Percentiles rank a stretch among this genome's conserved stretches.
These are phyloP conservation scores for Takifugu rubripes DNA, from an alignment of 2,797 vertebrate species.

Conservation along the genomic window DNA sequence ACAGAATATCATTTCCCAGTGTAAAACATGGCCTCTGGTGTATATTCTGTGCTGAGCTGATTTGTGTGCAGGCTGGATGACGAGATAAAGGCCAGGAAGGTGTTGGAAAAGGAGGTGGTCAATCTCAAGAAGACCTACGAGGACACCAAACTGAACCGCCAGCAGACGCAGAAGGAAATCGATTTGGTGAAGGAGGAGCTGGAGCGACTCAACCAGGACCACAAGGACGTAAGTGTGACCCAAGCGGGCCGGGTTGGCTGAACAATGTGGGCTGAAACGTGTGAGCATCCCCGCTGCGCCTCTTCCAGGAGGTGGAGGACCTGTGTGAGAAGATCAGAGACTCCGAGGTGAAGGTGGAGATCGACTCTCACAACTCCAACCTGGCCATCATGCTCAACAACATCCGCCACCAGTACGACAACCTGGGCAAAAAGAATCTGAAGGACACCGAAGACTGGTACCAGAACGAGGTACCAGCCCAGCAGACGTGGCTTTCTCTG, in stretches of 20 bases:
- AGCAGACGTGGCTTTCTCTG: neutral
- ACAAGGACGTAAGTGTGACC: slow-evolving; percentile 75
- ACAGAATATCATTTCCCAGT: neutral
- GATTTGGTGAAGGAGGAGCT: slow-evolving; percentile 82
- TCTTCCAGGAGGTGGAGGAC: slow-evolving; percentile 64
- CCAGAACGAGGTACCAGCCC: slow-evolving; percentile 65
- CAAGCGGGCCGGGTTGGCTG: neutral
- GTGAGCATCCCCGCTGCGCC: neutral
- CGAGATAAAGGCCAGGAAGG: slow-evolving; percentile 72
- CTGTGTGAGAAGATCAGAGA: slow-evolving; percentile 68
- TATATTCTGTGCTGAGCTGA: neutral
- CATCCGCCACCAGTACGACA: slow-evolving; percentile 74
- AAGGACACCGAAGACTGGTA: slow-evolving; percentile 77
- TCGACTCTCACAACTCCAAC: slow-evolving; percentile 67
- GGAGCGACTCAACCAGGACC: slow-evolving; percentile 75
- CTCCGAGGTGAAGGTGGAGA: slow-evolving; percentile 71
- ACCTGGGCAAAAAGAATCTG: slow-evolving; percentile 65
- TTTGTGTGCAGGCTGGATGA: slow-evolving; percentile 73
- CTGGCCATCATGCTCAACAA: slow-evolving; percentile 63
- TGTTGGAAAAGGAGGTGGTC: slow-evolving; percentile 80
- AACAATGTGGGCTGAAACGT: fast-evolving
- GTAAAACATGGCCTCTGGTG: neutral
- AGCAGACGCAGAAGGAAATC: slow-evolving; percentile 80
- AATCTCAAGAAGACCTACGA: slow-evolving; percentile 79
- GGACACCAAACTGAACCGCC: slow-evolving; percentile 75